Percentiles rank a stretch among this genome's conserved stretches.
phyloP scores from a whole-genome alignment of 2,888 invertebrate genomes.

The Drosophila formosana region DNA sequence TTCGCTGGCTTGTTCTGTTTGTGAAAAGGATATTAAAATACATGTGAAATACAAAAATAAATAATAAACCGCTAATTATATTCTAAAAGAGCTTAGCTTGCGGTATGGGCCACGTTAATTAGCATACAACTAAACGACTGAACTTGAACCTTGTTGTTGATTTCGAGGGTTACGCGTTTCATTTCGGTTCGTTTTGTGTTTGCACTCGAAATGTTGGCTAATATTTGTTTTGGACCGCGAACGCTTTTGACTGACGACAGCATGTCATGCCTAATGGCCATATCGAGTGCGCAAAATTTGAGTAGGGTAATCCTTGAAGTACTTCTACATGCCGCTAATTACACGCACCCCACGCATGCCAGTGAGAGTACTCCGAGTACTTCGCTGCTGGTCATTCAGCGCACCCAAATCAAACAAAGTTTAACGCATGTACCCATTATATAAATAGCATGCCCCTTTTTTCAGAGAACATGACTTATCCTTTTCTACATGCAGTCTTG shows the following conservation, averaged over 20 bases:
- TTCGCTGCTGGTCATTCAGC: conserved; percentile 16
- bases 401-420: conserved; percentile 41
- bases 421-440: conserved; percentile 10
- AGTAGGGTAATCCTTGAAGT: conserved; percentile 58
- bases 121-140: conserved; percentile 18
- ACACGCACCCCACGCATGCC: conserved; percentile 33
- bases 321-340: conserved; percentile 54
- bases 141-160: conserved; percentile 18
- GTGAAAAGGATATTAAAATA: conserved; percentile 13
- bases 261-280: conserved; percentile 72
- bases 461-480: conserved; percentile 26
- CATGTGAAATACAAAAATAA: conserved; percentile 2
- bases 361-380: background rate
- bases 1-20: conserved; percentile 23
- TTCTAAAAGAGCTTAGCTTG: conserved; percentile 12
- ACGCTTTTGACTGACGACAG: conserved; percentile 51
- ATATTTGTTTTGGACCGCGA: conserved; percentile 57
- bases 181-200: conserved; percentile 42
- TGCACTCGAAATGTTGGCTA: conserved; percentile 60
- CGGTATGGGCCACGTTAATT: conserved; percentile 18
- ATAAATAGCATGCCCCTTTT: background rate
- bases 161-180: conserved; percentile 36
- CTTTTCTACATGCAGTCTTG: conserved; percentile 18
- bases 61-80: conserved; percentile 41
- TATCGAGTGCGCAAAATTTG: conserved; percentile 61